Base-by-base conservation (phyloP, 37 sponge, comb jelly and placozoan genomes). In the Halichondria panicea region DNA sequence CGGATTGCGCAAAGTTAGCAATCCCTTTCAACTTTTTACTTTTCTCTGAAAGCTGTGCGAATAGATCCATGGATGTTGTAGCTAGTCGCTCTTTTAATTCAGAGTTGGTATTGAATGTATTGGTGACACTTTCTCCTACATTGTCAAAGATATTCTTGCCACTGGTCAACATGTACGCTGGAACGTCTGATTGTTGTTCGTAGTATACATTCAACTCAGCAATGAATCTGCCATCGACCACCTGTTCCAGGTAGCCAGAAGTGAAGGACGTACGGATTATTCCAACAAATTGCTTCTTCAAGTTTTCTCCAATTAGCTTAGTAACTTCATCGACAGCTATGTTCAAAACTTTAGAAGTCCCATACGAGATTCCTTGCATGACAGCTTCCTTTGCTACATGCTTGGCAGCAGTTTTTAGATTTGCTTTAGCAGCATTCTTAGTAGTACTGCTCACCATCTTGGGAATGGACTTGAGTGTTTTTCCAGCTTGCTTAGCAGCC, bases 351-450 rank as follows among this genome's bases (percentile, higher is more conserved):
- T 75, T 32, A 27, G 12, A 8, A 25, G 61, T 32, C 22, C 43
- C 62, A 43, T 28, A 33, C 76, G 61, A 44, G 4, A 33, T 48
- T 11, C 63, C 76, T 40, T 75, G 63, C 38, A 12, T 3, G n/a
- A 75, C 28, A 21, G 61, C 3, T 24, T 75, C 63, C 33, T 75
- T 75, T 2, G 63, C 76, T 24, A 50, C 76, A 43, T 18, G 36
- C 33, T 75, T 75, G 30, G 28, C 63, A 21, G 63, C 76, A 75
- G 6, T 60, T 32, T 75, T 59, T 30, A 61, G 4, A 8, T 52
- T 61, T 3, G 9, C 48, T 35, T 59, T 75, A 36, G 53, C 71
- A 35, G 13, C 52, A 48, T 15, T 48, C 15, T 48, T 48, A 15
- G 15, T 15, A 48, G 52, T 15, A 18, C 13, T 18, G 11, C 15